A percentile compares a stretch with the other conserved stretches of the same genome.
Evolutionary conservation across 2,797 vertebrate species (phyloP).

Genomic region (Sebastes steindachneri): DNA sequence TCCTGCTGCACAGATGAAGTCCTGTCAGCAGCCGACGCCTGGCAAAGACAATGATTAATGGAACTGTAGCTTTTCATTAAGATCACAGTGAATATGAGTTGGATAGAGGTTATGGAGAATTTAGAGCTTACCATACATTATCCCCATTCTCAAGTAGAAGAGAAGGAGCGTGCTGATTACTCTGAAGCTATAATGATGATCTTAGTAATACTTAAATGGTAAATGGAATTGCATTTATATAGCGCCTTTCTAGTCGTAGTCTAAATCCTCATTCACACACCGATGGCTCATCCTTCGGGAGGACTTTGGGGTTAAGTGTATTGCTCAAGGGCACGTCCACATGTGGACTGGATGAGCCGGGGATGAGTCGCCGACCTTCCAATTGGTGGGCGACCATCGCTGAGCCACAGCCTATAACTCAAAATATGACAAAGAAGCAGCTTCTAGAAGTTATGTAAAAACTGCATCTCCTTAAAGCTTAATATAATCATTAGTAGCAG

Average conservation of each 20-base stretch:
- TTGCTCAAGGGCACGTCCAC: too few species aligned
- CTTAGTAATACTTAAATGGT: neutral
- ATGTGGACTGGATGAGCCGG: too few species aligned
- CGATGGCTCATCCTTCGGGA: too few species aligned
- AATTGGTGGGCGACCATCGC: too few species aligned
- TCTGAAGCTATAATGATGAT: neutral
- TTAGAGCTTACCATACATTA: slow-evolving; percentile 1
- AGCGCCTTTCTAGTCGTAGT: too few species aligned
- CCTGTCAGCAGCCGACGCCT: slow-evolving; percentile 1
- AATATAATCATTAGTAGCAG: slow-evolving; percentile 9
- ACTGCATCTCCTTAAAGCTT: neutral
- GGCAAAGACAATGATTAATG: slow-evolving; percentile 19
- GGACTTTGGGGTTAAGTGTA: too few species aligned
- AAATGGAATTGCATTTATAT: too few species aligned
- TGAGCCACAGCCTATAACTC: too few species aligned
- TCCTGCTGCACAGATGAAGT: slow-evolving; percentile 2
- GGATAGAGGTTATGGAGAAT: slow-evolving; percentile 17
- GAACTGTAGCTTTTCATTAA: slow-evolving; percentile 34
- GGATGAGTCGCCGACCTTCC: too few species aligned
- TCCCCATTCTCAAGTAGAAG: neutral
- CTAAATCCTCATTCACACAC: too few species aligned
- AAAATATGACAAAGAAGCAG: neutral
- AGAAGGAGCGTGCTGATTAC: neutral
- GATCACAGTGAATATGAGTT: slow-evolving; percentile 42
- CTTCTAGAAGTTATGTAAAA: neutral